Percentiles rank a stretch among this genome's conserved stretches.
phyloP scores from a whole-genome alignment of 2,113 vertebrate species.

The Lepus timidus region DNA sequence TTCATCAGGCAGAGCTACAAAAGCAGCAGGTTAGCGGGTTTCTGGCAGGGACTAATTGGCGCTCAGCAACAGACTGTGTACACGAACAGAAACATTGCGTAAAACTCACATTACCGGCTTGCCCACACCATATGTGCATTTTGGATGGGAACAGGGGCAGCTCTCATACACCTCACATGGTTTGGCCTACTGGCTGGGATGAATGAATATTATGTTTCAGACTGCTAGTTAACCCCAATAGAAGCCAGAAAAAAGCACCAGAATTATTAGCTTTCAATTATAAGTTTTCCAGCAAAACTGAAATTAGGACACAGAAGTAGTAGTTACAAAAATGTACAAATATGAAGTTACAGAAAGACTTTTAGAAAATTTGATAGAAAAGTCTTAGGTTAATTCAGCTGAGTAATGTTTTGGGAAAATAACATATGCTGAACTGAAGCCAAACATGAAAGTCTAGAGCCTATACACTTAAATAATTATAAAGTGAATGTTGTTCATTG shows the following conservation, averaged over 20 bases:
- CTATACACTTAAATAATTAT: constrained; percentile 19
- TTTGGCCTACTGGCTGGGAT: constrained; percentile 50
- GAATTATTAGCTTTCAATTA: constrained; percentile 51
- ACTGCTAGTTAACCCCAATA: constrained; percentile 48
- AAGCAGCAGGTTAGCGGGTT: constrained; percentile 64
- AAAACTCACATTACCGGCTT: constrained; percentile 67
- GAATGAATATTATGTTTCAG: constrained; percentile 44
- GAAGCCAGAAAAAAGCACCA: constrained; percentile 50
- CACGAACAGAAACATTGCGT: constrained; percentile 63
- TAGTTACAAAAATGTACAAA: constrained; percentile 54
- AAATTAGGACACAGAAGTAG: constrained; percentile 51
- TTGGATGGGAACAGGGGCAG: constrained; percentile 45
- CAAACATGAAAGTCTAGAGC: constrained; percentile 46
- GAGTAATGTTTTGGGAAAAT: not conserved
- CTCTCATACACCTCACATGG: constrained; percentile 45
- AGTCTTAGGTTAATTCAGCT: constrained; percentile 4
- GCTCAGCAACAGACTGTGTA: constrained; percentile 71
- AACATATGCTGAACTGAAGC: not conserved
- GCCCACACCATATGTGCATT: constrained; percentile 72
- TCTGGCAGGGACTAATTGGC: constrained; percentile 73
- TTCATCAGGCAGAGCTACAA: constrained; percentile 63
- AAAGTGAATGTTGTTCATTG: not conserved
- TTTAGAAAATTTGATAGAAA: constrained; percentile 1
- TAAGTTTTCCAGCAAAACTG: constrained; percentile 46
- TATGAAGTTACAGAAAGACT: constrained; percentile 10